These are phyloP conservation scores for Erpornis zantholeuca DNA, from an alignment of 2,113 vertebrate genomes.

Conservation along the genomic window DNA sequence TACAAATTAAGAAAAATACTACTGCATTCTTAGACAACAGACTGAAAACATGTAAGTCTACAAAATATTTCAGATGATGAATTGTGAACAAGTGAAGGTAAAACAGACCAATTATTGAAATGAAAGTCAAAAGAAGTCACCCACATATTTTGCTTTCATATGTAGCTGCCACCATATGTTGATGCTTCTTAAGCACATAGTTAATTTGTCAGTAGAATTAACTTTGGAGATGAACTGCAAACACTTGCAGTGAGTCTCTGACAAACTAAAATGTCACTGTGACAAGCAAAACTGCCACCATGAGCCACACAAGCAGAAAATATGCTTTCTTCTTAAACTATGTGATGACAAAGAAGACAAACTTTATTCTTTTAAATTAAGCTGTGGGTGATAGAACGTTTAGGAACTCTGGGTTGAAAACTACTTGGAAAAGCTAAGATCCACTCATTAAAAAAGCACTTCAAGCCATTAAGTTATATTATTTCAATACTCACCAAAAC, in stretches of 20 bases:
- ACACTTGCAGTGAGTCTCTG: background rate
- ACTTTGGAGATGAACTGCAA: background rate
- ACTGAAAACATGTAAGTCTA: background rate
- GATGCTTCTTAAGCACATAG: background rate
- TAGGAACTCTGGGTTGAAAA: background rate
- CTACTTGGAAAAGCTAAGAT: background rate
- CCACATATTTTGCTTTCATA: background rate
- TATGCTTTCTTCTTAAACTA: background rate
- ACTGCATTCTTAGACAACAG: background rate
- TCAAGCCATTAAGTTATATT: background rate
- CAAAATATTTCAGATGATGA: background rate
- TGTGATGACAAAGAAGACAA: background rate
- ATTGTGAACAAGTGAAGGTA: background rate
- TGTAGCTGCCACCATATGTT: background rate
- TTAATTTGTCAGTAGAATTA: background rate
- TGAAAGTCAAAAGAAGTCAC: background rate
- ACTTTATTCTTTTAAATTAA: background rate
- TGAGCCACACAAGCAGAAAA: background rate
- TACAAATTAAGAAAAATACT: background rate
- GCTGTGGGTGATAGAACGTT: background rate
- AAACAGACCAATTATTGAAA: background rate
- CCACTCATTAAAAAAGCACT: background rate
- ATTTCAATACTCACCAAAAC: background rate
- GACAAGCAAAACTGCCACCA: background rate
- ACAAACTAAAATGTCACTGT: background rate